Base-by-base conservation (phyloP, 1,140 invertebrate genomes). In the Cydia amplana region DNA sequence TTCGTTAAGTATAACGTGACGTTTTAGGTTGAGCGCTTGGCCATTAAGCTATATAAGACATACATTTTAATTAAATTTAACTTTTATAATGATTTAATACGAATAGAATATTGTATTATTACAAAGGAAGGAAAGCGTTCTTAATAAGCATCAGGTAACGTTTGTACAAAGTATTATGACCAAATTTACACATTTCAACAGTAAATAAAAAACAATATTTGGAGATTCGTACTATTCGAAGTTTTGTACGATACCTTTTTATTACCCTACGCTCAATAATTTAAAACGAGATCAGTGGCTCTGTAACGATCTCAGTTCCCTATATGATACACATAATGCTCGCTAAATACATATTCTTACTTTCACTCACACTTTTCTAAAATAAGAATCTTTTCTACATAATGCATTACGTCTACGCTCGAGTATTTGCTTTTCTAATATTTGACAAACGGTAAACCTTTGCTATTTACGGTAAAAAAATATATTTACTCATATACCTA, bases 311-410 rank as follows among this genome's bases (percentile, higher is more conserved):
- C 18, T n/a, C 18, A 60, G n/a, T n/a, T 65, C 16, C 36, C 2
- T n/a, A 5, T 18, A 70, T 6, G 9, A 70, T 70, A n/a, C 36
- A 16, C 65, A 36, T 40, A 70, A 70, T 23, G 28, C 36, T 70
- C 36, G 36, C 36, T 7, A 70, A 70, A 70, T 70, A 70, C 43
- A 70, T 70, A 70, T 40, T 14, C 9, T 20, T 40, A 14, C 32
- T 70, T 18, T 40, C 65, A 40, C 36, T 70, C 36, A 70, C 32
- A 70, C 4, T 28, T 70, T 70, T 70, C 65, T 43, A 40, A 70
- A 70, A 70, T 32, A 70, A 70, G 32, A 36, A 18, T 43, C n/a
- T 70, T 36, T 43, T 70, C 40, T 70, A 20, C 65, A 70, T 70
- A 67, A n/a, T 40, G 9, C 16, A 40, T 70, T 40, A 70, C n/a